Conservation (phyloP, 2,888 invertebrate species). For the Bugula neritina region DNA sequence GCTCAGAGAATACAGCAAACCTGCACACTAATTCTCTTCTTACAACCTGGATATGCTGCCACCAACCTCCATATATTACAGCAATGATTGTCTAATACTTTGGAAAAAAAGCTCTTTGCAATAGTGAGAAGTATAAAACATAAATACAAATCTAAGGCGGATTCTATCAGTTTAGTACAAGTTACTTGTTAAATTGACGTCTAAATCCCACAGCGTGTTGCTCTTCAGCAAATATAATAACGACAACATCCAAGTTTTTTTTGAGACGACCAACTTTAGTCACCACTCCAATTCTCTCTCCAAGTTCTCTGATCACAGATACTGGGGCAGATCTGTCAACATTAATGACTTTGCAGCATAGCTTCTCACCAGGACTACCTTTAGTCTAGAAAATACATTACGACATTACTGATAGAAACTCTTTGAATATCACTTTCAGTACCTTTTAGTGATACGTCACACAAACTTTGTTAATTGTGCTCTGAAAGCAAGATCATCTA, state of each 20-base stretch:
- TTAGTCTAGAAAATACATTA: too few species aligned
- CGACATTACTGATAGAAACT: too few species aligned
- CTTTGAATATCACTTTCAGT: too few species aligned
- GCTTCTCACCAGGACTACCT: neutral
- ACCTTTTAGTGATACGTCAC: too few species aligned
- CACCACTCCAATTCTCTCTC: neutral
- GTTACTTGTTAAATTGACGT: slow-evolving; percentile 8
- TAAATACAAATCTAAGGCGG: too few species aligned
- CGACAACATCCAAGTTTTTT: neutral
- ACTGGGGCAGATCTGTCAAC: neutral
- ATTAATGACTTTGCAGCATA: slow-evolving; percentile 9
- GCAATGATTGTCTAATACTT: too few species aligned
- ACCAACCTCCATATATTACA: too few species aligned
- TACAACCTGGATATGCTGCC: too few species aligned
- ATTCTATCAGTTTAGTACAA: neutral
- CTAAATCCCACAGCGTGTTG: neutral
- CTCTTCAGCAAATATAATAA: neutral
- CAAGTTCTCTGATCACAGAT: neutral
- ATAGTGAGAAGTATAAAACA: neutral
- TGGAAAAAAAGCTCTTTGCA: neutral
- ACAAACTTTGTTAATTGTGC: too few species aligned
- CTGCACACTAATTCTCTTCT: too few species aligned
- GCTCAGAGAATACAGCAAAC: too few species aligned
- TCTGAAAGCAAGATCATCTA: too few species aligned
- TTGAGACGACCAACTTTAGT: slow-evolving; percentile 13